Evolutionary conservation across 2,888 invertebrate genomes (phyloP).

Genomic region (Synergus laeviventris): DNA sequence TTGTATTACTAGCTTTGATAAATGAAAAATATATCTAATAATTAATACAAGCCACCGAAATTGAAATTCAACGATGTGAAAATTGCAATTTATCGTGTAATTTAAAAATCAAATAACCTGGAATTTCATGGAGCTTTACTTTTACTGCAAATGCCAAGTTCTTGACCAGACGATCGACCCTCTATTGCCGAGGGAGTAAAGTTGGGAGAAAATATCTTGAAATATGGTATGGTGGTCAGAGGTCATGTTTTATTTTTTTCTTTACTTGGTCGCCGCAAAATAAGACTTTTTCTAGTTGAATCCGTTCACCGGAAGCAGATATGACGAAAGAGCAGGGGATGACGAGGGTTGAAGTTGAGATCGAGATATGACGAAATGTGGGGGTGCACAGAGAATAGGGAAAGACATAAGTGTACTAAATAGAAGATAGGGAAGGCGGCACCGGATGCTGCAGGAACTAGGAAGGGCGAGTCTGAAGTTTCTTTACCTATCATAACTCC

Average conservation of each 20-base stretch:
- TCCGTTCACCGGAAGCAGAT: constrained; percentile 35
- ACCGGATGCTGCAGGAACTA: constrained; percentile 39
- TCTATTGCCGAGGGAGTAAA: background rate
- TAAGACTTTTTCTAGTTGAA: constrained; percentile 33
- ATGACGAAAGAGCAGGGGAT: constrained; percentile 22
- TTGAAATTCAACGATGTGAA: too few relatives aligned
- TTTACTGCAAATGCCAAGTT: constrained; percentile 10
- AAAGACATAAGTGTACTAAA: constrained; percentile 34
- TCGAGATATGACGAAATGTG: constrained; percentile 34
- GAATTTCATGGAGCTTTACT: background rate
- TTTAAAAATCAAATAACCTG: background rate
- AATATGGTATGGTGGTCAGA: constrained; percentile 29
- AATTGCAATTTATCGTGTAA: too few relatives aligned
- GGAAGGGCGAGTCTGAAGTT: constrained; percentile 50
- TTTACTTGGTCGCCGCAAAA: constrained; percentile 14
- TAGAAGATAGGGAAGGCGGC: constrained; percentile 3
- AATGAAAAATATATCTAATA: too few relatives aligned
- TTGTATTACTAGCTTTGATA: too few relatives aligned
- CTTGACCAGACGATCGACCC: background rate
- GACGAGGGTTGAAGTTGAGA: constrained; percentile 18
- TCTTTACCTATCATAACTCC: constrained; percentile 53
- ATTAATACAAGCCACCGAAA: too few relatives aligned
- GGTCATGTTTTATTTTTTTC: constrained; percentile 27
- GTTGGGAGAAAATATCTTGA: constrained; percentile 31
- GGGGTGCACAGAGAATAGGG: constrained; percentile 28